Base-by-base conservation (phyloP, 2,113 vertebrate species). In the Scortum barcoo region DNA sequence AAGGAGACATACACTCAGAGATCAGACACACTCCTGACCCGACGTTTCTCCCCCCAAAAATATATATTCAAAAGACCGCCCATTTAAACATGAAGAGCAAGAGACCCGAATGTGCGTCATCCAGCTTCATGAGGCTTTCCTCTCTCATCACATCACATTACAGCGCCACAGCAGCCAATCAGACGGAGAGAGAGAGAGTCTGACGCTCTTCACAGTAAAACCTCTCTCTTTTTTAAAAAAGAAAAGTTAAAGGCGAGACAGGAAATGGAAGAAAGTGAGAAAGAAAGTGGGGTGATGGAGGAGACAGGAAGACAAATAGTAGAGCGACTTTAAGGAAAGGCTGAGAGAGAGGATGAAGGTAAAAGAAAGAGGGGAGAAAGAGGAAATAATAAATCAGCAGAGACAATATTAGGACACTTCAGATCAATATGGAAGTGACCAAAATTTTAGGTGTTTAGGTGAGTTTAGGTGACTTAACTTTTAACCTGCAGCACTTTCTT, bases 121-220 rank as follows among this genome's bases (percentile, higher is more conserved):
- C 51, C 28, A 44, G 69, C 48, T 69, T 24, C 16, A 4, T 1
- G 8, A 62, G 38, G 26, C n/a, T 67, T n/a, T 65, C 61, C 65
- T 24, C 30, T 67, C 48, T 46, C 20, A 56, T 83, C 60, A 46
- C 60, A 40, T 86, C 66, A 60, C 13, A 60, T 65, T 63, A 57
- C 10, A 78, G 68, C 53, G 42, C 7, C 20, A 33, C 12, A 61
- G 44, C 66, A 71, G 70, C 76, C 71, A 71, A 71, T 65, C 65
- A 66, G 42, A 36, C 33, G 33, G 33, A 36, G 33, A 6, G 33
- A 36, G 33, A 36, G 33, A 36, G 33, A 36, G 7, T 36, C 12
- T 46, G 16, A 8, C 20, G 1, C 28, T 73, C 40, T 22, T 9
- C 19, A 71, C 12, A 19, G 36, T 38, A 24, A n/a, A 40, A 24